phyloP scores from a whole-genome alignment of 1,140 invertebrate genomes.

The Dreissena polymorpha region DNA sequence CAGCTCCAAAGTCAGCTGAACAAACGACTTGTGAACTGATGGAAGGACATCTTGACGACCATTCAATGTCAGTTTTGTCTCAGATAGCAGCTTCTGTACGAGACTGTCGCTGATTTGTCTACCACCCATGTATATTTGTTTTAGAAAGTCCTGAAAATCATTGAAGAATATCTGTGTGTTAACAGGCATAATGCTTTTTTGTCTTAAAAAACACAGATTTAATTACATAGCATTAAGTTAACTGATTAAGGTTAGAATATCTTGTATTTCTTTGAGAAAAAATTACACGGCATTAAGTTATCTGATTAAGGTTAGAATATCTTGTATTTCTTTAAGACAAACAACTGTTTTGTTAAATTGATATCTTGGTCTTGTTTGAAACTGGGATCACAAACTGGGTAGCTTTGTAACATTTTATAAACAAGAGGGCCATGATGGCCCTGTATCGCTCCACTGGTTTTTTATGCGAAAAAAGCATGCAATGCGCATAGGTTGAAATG shows the following conservation, averaged over 20 bases:
- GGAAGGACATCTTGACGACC: conserved; percentile 45
- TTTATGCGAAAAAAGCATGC: too few relatives aligned
- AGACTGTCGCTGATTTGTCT: conserved; percentile 6
- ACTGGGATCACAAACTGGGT: too few relatives aligned
- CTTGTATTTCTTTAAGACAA: too few relatives aligned
- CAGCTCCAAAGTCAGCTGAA: conserved; percentile 41
- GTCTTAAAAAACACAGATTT: not conserved
- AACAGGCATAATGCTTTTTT: not conserved
- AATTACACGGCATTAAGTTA: too few relatives aligned
- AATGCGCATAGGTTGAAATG: too few relatives aligned
- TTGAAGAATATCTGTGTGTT: not conserved
- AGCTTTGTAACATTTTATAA: too few relatives aligned
- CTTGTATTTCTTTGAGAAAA: too few relatives aligned
- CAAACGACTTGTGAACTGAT: conserved; percentile 40
- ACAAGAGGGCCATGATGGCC: too few relatives aligned
- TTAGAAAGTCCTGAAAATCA: conserved; percentile 45
- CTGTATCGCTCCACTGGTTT: too few relatives aligned
- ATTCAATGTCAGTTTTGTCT: conserved; percentile 18
- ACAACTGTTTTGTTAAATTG: too few relatives aligned
- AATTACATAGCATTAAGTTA: too few relatives aligned
- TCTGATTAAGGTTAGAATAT: not conserved
- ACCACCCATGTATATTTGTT: conserved; percentile 18
- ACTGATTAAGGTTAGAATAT: not conserved
- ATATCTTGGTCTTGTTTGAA: too few relatives aligned
- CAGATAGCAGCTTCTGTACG: conserved; percentile 13